Base-by-base conservation (phyloP, 2,888 invertebrate species). In the Calliopum simillimum region DNA sequence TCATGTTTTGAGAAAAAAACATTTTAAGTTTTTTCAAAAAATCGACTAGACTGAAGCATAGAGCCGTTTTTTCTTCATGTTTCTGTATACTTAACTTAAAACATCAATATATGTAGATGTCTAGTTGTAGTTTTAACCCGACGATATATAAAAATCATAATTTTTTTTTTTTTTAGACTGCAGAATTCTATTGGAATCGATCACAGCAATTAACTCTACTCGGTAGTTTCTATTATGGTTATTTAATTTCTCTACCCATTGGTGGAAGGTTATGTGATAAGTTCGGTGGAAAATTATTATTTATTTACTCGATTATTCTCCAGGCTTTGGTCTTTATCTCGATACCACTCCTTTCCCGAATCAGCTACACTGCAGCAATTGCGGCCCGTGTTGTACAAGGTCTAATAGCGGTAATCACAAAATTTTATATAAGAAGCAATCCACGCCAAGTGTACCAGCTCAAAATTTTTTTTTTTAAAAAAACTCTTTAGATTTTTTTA, bases 151-250 rank as follows among this genome's bases (percentile, higher is more conserved):
- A n/a, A 33, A 33, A 33, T 33, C 33, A 33, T 33, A 33, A 33
- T 33, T 1, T 8, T 53, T 53, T 11, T 23, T 21, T 3, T 53
- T 12, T 16, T 55, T 71, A 80, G 81, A 64, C 73, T 1, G 88
- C 87, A 4, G 88, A 88, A 71, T 87, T 90, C 70, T 80, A 83
- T 0, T 90, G 90, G 90, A 83, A 85, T 44, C 88, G 89, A 68
- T 79, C 82, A 6, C 82, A 86, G 16, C 88, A 89, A 77, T 88
- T 90, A 21, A 77, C 82, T 1, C 81, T 91, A 59, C 82, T 90
- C 3, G 87, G 88, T 6, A 85, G 88, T 4, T 88, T 89, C 79
- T 90, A 88, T 82, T 90, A 88, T 74, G 88, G 88, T 63, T 87
- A 84, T 59, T 80, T 86, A 16, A 73, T 86, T 16, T 84, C 85